phyloP scores from a whole-genome alignment of 2,888 invertebrate species.

The Hirtodrosophila trivittata region DNA sequence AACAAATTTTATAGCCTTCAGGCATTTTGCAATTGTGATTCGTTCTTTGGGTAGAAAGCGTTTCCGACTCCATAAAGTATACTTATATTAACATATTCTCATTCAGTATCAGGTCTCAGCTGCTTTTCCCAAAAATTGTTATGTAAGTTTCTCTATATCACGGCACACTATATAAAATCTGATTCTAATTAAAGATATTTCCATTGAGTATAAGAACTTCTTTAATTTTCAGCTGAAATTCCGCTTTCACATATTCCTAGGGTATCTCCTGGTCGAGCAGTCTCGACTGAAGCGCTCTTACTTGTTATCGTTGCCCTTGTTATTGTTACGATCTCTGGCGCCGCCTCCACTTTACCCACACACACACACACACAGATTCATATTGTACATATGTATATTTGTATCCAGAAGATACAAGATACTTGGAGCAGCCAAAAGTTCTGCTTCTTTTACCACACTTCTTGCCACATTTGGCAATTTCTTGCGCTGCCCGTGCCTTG shows the following conservation, averaged over 20 bases:
- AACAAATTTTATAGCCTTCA: too few relatives aligned
- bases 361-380: neutral
- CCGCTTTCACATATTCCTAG: neutral
- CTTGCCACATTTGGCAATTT: slow-evolving; percentile 16
- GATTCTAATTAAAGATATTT: too few relatives aligned
- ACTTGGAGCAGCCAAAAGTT: slow-evolving; percentile 2
- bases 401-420: slow-evolving; percentile 16
- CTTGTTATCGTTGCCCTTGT: slow-evolving; percentile 34
- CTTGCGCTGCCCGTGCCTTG: slow-evolving; percentile 2
- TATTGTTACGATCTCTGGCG: slow-evolving; percentile 54
- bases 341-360: slow-evolving; percentile 32
- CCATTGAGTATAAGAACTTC: too few relatives aligned
- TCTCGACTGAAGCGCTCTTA: neutral
- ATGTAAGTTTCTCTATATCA: too few relatives aligned
- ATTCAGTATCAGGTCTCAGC: too few relatives aligned
- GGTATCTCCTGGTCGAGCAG: neutral
- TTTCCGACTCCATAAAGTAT: too few relatives aligned
- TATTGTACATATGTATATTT: neutral
- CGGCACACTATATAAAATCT: too few relatives aligned
- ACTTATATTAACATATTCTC: too few relatives aligned
- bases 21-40: too few relatives aligned
- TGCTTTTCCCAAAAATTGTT: too few relatives aligned
- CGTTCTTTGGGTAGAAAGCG: too few relatives aligned
- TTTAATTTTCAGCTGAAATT: too few relatives aligned
- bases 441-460: slow-evolving; percentile 15